Percentiles rank a stretch among this genome's conserved stretches.
Conservation (phyloP, 1,140 invertebrate species). For the Calosoma granatense region DNA sequence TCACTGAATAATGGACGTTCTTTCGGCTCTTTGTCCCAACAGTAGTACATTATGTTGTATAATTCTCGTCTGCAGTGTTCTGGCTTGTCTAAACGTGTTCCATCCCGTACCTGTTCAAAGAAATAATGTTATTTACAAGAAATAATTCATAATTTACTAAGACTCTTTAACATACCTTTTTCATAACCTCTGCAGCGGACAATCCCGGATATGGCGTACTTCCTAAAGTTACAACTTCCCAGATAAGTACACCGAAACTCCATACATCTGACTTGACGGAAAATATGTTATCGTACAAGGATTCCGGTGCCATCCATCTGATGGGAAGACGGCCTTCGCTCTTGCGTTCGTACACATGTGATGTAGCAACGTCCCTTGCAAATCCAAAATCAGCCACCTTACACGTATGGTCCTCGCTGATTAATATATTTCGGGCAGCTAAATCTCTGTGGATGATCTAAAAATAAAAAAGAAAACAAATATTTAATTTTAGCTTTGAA, state of each 20-base stretch:
- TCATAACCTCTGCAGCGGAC: constrained; percentile 73
- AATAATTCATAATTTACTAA: not conserved
- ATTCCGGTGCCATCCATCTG: constrained; percentile 92
- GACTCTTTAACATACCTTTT: constrained; percentile 41
- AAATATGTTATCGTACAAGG: constrained; percentile 83
- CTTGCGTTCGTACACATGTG: constrained; percentile 84
- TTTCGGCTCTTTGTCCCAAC: constrained; percentile 75
- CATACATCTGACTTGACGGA: constrained; percentile 86
- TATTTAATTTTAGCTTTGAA: not conserved
- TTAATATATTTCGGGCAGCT: constrained; percentile 82
- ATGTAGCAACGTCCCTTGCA: constrained; percentile 70
- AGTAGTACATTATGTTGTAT: constrained; percentile 91
- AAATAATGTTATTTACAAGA: not conserved
- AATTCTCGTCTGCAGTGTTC: constrained; percentile 80
- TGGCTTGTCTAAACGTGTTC: constrained; percentile 76
- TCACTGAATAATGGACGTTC: constrained; percentile 70
- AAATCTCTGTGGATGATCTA: constrained; percentile 88
- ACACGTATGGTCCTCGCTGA: constrained; percentile 76
- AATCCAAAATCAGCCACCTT: constrained; percentile 95
- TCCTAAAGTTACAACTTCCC: constrained; percentile 88
- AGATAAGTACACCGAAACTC: constrained; percentile 86
- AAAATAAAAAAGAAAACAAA: constrained; percentile 18
- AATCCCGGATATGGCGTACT: constrained; percentile 84
- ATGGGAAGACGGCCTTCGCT: constrained; percentile 65
- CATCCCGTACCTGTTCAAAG: constrained; percentile 58